These are phyloP conservation scores for Elgaria multicarinata DNA, from an alignment of 2,113 vertebrate genomes.

Conservation along the genomic window DNA sequence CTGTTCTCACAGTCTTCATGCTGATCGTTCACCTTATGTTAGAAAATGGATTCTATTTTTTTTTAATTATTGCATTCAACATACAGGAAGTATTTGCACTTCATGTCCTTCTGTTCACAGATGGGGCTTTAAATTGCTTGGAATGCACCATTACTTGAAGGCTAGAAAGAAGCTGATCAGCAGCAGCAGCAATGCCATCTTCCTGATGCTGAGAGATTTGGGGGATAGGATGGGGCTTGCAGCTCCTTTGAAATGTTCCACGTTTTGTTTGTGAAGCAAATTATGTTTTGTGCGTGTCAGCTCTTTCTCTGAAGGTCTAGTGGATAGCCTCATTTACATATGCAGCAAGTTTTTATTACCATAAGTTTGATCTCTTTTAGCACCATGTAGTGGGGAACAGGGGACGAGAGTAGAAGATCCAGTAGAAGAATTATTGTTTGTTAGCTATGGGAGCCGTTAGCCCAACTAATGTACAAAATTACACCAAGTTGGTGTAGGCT, in stretches of 20 bases:
- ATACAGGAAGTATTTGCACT: constrained; percentile 49
- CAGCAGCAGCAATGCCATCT: not conserved
- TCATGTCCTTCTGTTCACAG: not conserved
- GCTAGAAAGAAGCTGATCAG: constrained; percentile 7
- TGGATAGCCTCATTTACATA: constrained; percentile 2
- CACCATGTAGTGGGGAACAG: not conserved
- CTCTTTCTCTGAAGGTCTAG: not conserved
- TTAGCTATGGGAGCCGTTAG: not conserved
- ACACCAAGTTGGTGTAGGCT: not conserved
- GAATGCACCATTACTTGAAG: constrained; percentile 32
- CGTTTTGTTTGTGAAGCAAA: constrained; percentile 12
- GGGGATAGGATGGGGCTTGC: not conserved
- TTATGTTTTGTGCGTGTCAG: constrained; percentile 27
- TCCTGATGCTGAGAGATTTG: not conserved
- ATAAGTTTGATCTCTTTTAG: constrained; percentile 28
- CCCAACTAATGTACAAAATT: not conserved
- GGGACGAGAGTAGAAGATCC: not conserved
- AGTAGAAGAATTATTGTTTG: not conserved
- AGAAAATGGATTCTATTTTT: constrained; percentile 13
- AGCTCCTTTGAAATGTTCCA: constrained; percentile 24
- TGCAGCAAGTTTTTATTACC: constrained; percentile 33
- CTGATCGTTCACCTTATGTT: not conserved
- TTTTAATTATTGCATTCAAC: constrained; percentile 10
- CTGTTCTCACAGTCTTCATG: not conserved
- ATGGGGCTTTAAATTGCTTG: constrained; percentile 28